A percentile compares a stretch with the other conserved stretches of the same genome.
Evolutionary conservation across 2,797 vertebrate genomes (phyloP).

Genomic region (Paguma larvata): DNA sequence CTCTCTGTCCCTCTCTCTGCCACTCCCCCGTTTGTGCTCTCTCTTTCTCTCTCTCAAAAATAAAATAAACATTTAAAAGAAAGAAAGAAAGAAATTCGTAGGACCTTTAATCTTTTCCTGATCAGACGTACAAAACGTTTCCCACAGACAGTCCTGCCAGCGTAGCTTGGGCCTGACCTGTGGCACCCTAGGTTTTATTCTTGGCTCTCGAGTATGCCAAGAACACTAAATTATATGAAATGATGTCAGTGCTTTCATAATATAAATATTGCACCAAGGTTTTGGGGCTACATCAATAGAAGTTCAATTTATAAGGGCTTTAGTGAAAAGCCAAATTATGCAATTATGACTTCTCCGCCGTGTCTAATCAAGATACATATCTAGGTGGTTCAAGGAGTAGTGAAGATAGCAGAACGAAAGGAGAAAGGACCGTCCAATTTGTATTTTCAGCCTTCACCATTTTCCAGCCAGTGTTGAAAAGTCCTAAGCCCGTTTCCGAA

Average conservation of each 20-base stretch:
- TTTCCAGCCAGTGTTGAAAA: background rate
- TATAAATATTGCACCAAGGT: background rate
- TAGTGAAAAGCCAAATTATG: conserved; percentile 37
- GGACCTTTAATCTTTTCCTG: background rate
- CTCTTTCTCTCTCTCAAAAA: too few species aligned
- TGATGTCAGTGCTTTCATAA: conserved; percentile 62
- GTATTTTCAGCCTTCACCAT: background rate
- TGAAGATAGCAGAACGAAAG: background rate
- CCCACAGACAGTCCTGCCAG: background rate
- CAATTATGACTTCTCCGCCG: conserved; percentile 3
- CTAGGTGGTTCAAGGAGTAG: background rate
- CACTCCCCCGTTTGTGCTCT: too few species aligned
- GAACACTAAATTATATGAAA: conserved; percentile 29
- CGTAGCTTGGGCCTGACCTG: background rate
- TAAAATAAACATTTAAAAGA: too few species aligned
- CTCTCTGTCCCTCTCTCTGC: too few species aligned
- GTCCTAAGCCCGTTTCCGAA: background rate
- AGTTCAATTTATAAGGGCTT: conserved; percentile 40
- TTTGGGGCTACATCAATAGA: background rate
- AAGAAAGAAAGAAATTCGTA: conserved; percentile 12
- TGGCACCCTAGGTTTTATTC: background rate
- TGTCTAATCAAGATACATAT: background rate
- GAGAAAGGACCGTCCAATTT: background rate
- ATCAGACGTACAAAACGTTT: background rate
- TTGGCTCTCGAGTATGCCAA: conserved; percentile 48